Evolutionary conservation across 2,888 invertebrate genomes (phyloP), one percentile per base, ranked within the genome.

Genomic region (Archaeoteleia sp.): DNA sequence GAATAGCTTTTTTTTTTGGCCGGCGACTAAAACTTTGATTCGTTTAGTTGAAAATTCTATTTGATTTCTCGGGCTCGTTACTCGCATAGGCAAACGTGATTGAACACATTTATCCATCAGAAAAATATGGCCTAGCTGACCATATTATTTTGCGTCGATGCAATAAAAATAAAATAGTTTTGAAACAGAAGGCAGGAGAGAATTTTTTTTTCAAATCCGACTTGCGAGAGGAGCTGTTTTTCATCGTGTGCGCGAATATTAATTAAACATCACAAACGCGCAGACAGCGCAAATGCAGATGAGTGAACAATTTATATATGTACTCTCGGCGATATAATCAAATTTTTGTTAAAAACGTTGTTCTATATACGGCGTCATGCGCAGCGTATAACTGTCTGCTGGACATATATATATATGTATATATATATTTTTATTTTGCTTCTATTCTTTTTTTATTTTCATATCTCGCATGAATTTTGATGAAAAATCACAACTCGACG

Each of bases 71-170:
- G 17, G 43, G 42, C 49, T 34, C 60, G 67, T 67, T 62, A 67
- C 62, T 62, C 67, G 48, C 42, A 57, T 39, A 40, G 43, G 17
- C 35, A 57, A 67, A 67, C 67, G 57, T 57, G 61, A 20, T 25
- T 30, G 57, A 67, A 58, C 67, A n/a, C n/a, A 58, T 67, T 67
- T 67, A 62, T 67, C 61, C 62, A 46, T 67, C 53, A 57, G 57
- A 67, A 67, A 67, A 67, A 62, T 67, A 62, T 62, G 67, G 48
- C 48, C 54, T 37, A 25, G 12, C 51, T 27, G 61, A 40, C 43
- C 67, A 65, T 74, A 71, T 72, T 74, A 72, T 70, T 72, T 74
- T 69, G 54, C 49, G 30, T 34, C 49, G 43, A 48, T 13, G 60
- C 63, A 65, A 71, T 58, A 45, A 53, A 57, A 67, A 67, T 67